Conservation (phyloP, 1,140 invertebrate genomes). For the Nephila pilipes region DNA sequence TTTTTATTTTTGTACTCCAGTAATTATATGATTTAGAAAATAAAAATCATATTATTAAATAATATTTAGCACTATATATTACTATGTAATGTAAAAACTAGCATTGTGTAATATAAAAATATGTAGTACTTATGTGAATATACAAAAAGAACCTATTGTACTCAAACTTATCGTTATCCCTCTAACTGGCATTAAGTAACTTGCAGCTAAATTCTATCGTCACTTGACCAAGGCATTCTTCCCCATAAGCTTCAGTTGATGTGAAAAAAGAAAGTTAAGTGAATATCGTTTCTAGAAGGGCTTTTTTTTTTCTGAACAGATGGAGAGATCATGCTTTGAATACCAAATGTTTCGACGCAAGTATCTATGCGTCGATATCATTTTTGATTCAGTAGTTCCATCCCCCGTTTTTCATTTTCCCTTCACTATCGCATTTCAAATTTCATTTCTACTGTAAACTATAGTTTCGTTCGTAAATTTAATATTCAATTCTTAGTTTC, state of each 20-base stretch:
- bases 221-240: not conserved
- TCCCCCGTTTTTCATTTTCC: not conserved
- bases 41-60: too few species aligned
- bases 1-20: too few species aligned
- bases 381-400: not conserved
- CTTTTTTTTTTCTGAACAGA: constrained; percentile 9
- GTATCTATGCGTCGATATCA: constrained; percentile 5
- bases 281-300: constrained; percentile 1
- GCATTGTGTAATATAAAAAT: too few species aligned
- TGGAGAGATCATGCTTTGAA: constrained; percentile 25
- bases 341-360: constrained; percentile 15
- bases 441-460: not conserved
- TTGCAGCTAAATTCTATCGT: too few species aligned
- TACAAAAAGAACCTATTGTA: too few species aligned
- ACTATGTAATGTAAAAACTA: too few species aligned
- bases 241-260: not conserved
- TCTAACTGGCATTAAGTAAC: too few species aligned
- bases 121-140: too few species aligned
- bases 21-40: too few species aligned
- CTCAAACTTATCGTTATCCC: too few species aligned
- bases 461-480: not conserved
- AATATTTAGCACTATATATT: too few species aligned
- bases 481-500: too few species aligned
- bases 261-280: not conserved
- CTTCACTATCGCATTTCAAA: not conserved